These are phyloP conservation scores for Drosophila pseudoobscura DNA, from an alignment of 1,140 invertebrate genomes.

Conservation along the genomic window DNA sequence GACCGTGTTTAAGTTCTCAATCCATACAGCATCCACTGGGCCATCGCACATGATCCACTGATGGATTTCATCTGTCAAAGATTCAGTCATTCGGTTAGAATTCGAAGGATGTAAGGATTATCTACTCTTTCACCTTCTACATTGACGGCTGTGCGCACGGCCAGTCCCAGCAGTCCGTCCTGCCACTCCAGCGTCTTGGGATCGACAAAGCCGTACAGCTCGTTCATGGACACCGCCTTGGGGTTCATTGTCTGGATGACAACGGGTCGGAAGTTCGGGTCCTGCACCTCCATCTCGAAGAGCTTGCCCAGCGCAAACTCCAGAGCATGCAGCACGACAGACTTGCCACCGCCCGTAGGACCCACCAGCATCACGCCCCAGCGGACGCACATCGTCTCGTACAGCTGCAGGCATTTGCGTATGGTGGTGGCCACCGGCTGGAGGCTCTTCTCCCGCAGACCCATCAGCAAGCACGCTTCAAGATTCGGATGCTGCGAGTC, in stretches of 20 bases:
- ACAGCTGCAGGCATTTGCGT: constrained; percentile 92
- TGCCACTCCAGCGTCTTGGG: constrained; percentile 93
- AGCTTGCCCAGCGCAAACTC: constrained; percentile 87
- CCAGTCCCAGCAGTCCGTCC: constrained; percentile 91
- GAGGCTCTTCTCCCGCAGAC: constrained; percentile 84
- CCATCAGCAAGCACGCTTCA: constrained; percentile 85
- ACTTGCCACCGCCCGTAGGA: constrained; percentile 93
- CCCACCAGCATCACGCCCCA: constrained; percentile 98
- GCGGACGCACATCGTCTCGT: constrained; percentile 95
- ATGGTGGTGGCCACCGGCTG: constrained; percentile 88
- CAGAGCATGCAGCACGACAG: constrained; percentile 87
- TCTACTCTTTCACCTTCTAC: constrained; percentile 82
- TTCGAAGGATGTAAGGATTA: too few species aligned
- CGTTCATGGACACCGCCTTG: constrained; percentile 94
- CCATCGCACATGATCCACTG: constrained; percentile 95
- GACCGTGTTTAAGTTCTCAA: constrained; percentile 97
- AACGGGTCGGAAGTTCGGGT: constrained; percentile 86
- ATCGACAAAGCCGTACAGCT: constrained; percentile 95
- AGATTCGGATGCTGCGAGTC: constrained; percentile 91
- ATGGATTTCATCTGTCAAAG: constrained; percentile 85
- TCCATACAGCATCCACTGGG: constrained; percentile 97
- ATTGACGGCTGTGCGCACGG: constrained; percentile 88
- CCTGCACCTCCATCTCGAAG: constrained; percentile 84
- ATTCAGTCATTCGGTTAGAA: too few species aligned
- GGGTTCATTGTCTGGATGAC: constrained; percentile 92